Conservation (phyloP, 2,797 vertebrate genomes). For the Cheirogaleus major region DNA sequence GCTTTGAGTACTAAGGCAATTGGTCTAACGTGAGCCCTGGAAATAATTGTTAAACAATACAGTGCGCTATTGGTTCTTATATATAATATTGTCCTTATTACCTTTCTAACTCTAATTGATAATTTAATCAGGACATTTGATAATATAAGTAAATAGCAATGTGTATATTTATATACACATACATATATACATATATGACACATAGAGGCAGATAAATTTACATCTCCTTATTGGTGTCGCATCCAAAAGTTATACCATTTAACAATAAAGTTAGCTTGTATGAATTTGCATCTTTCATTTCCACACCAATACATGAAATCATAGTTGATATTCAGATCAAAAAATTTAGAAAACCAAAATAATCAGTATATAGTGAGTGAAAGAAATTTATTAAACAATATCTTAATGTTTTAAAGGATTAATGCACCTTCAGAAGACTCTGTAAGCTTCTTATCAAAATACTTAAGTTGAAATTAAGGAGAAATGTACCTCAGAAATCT, state of each 20-base stretch:
- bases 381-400: not conserved
- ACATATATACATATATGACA: not conserved
- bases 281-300: not conserved
- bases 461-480: not conserved
- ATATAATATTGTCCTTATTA: not conserved
- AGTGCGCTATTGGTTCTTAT: not conserved
- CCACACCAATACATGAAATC: not conserved
- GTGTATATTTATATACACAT: not conserved
- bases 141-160: not conserved
- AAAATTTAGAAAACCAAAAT: slow-evolving; percentile 17
- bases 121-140: not conserved
- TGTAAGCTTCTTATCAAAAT: not conserved
- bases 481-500: not conserved
- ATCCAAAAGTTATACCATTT: not conserved
- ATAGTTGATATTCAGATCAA: not conserved
- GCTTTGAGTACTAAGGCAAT: not conserved
- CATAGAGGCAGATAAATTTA: not conserved
- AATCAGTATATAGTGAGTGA: not conserved
- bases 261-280: not conserved
- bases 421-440: not conserved
- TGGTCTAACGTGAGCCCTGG: not conserved
- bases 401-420: not conserved
- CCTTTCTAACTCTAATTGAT: not conserved
- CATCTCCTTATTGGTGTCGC: not conserved
- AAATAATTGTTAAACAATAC: not conserved